Conservation (phyloP, 2,888 invertebrate species). For the Sceliomorpha sp. region DNA sequence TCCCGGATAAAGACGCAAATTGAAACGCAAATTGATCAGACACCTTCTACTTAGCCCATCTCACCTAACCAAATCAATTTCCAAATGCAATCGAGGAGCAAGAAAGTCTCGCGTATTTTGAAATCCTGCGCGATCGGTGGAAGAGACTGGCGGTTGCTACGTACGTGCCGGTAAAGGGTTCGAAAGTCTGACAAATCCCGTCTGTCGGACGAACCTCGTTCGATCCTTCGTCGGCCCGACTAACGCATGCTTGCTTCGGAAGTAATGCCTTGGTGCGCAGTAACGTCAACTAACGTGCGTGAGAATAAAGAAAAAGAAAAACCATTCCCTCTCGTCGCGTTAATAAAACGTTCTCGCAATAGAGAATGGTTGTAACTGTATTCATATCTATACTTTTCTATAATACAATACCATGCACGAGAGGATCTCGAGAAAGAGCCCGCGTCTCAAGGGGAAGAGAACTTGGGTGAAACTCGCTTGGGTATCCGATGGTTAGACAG, state of each 20-base stretch:
- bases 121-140: constrained; percentile 4
- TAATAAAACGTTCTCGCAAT: constrained; percentile 28
- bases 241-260: constrained; percentile 10
- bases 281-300: constrained; percentile 30
- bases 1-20: too few species aligned
- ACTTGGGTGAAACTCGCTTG: constrained; percentile 39
- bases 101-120: constrained; percentile 13
- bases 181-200: constrained; percentile 25
- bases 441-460: constrained; percentile 38
- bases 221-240: too few species aligned
- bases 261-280: constrained; percentile 10
- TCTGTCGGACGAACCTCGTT: constrained; percentile 25
- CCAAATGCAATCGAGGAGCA: too few species aligned
- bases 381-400: constrained; percentile 27
- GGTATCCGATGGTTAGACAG: constrained; percentile 38
- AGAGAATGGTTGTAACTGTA: constrained; percentile 22
- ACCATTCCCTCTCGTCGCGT: constrained; percentile 28
- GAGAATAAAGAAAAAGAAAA: constrained; percentile 1
- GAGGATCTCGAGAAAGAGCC: constrained; percentile 29
- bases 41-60: too few species aligned
- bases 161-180: constrained; percentile 18
- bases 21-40: too few species aligned
- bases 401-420: constrained; percentile 37
- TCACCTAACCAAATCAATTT: too few species aligned
- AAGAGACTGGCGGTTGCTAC: too few species aligned